Conservation (phyloP, 2,888 invertebrate species). For the Hydropsyche betteni region DNA sequence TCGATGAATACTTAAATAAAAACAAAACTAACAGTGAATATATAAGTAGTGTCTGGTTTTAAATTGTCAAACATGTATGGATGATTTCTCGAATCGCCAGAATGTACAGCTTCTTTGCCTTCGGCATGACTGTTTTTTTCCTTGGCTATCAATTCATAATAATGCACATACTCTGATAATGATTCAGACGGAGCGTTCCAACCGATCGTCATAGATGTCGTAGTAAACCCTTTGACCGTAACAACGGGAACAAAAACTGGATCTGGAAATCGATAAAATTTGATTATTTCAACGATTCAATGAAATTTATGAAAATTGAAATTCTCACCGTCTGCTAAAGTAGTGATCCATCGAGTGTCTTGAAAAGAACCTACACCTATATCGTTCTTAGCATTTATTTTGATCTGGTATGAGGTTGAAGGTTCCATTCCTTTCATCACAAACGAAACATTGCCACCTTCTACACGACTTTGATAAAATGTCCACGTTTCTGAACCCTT, state of each 20-base stretch:
- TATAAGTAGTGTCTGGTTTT: conserved; percentile 81
- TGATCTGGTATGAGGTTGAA: conserved; percentile 73
- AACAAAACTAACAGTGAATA: conserved; percentile 70
- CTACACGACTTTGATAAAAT: conserved; percentile 69
- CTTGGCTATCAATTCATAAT: conserved; percentile 74
- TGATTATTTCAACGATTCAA: background rate
- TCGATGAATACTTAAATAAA: background rate
- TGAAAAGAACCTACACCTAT: conserved; percentile 69
- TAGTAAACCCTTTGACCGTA: conserved; percentile 70
- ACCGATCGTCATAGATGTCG: conserved; percentile 81
- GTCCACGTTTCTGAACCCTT: conserved; percentile 66
- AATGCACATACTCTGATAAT: conserved; percentile 76
- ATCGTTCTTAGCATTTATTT: conserved; percentile 73
- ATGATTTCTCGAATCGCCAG: conserved; percentile 71
- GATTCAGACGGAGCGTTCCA: conserved; percentile 77
- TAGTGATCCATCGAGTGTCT: conserved; percentile 67
- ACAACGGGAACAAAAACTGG: conserved; percentile 83
- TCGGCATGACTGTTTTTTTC: conserved; percentile 64
- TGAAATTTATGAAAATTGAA: background rate
- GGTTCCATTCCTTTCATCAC: conserved; percentile 73
- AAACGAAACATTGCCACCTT: conserved; percentile 72
- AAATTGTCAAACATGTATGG: conserved; percentile 83
- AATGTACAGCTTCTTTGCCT: conserved; percentile 70
- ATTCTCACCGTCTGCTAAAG: conserved; percentile 65
- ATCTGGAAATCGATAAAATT: conserved; percentile 59